Conservation (phyloP, 2,113 vertebrate genomes). For the Thamnophis sirtalis region DNA sequence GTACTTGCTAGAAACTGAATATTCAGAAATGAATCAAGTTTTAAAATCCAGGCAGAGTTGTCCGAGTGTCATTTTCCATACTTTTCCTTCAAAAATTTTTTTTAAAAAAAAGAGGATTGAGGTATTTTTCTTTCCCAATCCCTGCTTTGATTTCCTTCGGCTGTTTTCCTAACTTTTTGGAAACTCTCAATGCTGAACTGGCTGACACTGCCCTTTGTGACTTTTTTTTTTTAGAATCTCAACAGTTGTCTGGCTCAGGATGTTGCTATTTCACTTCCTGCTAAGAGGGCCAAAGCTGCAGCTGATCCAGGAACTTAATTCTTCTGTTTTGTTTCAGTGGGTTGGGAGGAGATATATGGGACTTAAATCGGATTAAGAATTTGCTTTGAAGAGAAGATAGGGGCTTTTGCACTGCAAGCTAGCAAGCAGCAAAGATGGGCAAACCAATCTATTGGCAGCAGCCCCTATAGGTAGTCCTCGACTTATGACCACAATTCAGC, state of each 20-base stretch:
- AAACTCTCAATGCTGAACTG: not conserved
- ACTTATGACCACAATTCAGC: not conserved
- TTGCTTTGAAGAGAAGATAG: slow-evolving; percentile 5
- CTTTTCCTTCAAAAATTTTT: not conserved
- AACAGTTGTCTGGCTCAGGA: not conserved
- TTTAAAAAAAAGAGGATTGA: not conserved
- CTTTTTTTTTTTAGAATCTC: not conserved
- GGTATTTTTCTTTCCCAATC: not conserved
- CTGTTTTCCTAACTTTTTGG: not conserved
- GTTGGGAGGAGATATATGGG: not conserved
- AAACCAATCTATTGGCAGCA: not conserved
- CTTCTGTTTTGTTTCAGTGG: not conserved
- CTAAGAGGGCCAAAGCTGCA: not conserved
- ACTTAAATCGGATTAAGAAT: slow-evolving; percentile 5
- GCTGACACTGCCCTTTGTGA: not conserved
- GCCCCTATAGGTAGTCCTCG: not conserved
- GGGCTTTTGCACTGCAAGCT: not conserved
- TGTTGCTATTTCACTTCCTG: not conserved
- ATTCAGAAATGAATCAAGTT: not conserved
- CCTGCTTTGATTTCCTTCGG: not conserved
- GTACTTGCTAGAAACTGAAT: not conserved
- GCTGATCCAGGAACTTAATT: slow-evolving; percentile 1
- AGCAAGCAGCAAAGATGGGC: not conserved
- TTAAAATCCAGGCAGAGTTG: not conserved
- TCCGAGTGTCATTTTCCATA: not conserved